A percentile compares a stretch with the other conserved stretches of the same genome.
Evolutionary conservation across 2,113 vertebrate species (phyloP).

Genomic region (Mormoops blainvillei): DNA sequence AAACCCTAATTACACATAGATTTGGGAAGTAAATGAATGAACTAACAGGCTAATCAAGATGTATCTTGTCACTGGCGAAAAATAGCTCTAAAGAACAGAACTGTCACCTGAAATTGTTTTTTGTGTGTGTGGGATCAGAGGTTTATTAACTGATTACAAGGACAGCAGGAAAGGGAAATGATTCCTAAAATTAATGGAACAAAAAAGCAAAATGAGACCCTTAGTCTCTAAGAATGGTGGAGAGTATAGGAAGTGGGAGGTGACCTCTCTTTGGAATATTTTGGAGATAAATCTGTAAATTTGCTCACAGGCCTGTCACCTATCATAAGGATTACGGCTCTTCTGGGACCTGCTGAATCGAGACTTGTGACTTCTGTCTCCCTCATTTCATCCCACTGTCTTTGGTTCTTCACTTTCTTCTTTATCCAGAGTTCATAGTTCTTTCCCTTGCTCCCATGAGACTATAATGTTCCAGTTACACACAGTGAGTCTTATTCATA

Average conservation of each 20-base stretch:
- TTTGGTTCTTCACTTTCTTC: background rate
- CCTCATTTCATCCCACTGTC: background rate
- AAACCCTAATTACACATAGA: background rate
- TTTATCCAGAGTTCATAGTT: background rate
- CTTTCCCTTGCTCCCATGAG: background rate
- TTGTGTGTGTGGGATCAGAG: background rate
- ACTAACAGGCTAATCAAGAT: background rate
- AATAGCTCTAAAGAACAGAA: background rate
- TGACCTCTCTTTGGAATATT: background rate
- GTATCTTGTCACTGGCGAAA: background rate
- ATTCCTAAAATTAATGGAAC: background rate
- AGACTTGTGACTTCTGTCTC: background rate
- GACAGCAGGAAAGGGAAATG: background rate
- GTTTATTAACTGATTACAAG: background rate
- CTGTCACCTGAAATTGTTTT: background rate
- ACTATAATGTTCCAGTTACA: background rate
- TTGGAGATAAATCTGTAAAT: background rate
- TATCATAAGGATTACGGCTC: background rate
- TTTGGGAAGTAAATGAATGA: background rate
- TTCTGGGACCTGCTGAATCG: background rate
- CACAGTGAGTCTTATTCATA: background rate
- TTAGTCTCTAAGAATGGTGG: background rate
- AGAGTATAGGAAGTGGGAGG: background rate
- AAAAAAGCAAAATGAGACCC: background rate
- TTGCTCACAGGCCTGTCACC: background rate